Conservation (phyloP, 2,113 vertebrate genomes). For the Prunella himalayana region DNA sequence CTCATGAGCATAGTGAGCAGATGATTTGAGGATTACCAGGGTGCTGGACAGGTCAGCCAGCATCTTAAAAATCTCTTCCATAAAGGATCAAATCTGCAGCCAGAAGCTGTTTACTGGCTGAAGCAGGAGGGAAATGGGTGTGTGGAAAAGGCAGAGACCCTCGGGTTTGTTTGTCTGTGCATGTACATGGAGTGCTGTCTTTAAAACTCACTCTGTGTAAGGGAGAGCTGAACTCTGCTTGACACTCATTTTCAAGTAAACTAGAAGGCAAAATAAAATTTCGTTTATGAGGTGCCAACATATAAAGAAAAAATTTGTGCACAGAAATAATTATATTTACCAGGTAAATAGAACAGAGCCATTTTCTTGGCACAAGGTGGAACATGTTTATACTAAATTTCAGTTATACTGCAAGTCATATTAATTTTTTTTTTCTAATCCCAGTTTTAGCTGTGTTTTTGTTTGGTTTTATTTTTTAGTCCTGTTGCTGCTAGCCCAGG, state of each 20-base stretch:
- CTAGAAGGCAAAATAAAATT: neutral
- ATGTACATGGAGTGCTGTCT: neutral
- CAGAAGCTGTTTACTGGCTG: conserved; percentile 54
- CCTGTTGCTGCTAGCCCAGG: neutral
- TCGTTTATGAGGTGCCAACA: neutral
- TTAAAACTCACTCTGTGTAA: neutral
- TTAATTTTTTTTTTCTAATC: neutral
- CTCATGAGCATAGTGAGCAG: neutral
- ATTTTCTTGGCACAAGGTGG: neutral
- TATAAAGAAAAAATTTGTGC: neutral
- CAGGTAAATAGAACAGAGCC: neutral
- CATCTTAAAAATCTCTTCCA: conserved; percentile 52
- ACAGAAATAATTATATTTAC: neutral
- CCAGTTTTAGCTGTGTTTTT: neutral
- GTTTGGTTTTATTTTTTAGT: neutral
- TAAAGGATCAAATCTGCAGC: conserved; percentile 34
- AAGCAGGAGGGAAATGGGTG: neutral
- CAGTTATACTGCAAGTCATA: neutral
- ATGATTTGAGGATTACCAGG: conserved; percentile 64
- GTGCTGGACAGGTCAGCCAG: conserved; percentile 51
- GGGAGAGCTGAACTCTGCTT: neutral
- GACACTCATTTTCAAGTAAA: neutral
- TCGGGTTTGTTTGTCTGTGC: neutral
- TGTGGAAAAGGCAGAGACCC: neutral
- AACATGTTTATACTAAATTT: neutral